Base-by-base conservation (phyloP, 2,888 invertebrate genomes). In the Neoscelio sp. region DNA sequence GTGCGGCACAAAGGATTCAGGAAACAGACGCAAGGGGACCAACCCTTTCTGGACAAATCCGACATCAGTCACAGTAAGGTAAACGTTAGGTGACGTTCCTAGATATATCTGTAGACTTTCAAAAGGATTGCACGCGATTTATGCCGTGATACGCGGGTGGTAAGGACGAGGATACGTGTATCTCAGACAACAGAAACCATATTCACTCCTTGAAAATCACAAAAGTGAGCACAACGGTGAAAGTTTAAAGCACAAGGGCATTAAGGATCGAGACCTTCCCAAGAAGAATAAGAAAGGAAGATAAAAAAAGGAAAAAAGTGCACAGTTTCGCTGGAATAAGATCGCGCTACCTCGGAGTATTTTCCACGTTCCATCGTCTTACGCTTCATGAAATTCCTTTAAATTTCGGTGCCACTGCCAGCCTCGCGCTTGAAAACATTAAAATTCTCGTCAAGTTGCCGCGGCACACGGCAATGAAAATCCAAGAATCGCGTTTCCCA, bases 361-460 rank as follows among this genome's bases (percentile, higher is more conserved):
- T 75, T 65, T 38, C 68, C 40, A 23, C 38, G 75, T 38, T 13
- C 30, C 40, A 35, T 56, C 62, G 46, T 62, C 65, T 78, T 54
- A 67, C 67, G 67, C 78, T 73, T 71, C 70, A 78, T 67, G 71
- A 78, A 67, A 71, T 71, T 78, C 78, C 78, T 71, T 73, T 71
- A 78, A 78, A 38, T 78, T 78, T 78, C 58, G 42, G 44, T 65
- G 71, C 65, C 60, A 58, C 77, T 71, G 65, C 70, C 71, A 67
- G 71, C 65, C 35, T 67, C 30, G 54, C 42, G 67, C 71, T 50
- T 60, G 46, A 48, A 67, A 71, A 71, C 71, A 78, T 77, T 77
- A 68, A 77, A 65, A 77, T 71, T 77, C 52, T 46, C 58, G 17
- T 33, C 38, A 35, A 71, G 58, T 52, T 70, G 40, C 60, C 65